Conservation (phyloP, 2,797 vertebrate species). For the Dermochelys coriacea region DNA sequence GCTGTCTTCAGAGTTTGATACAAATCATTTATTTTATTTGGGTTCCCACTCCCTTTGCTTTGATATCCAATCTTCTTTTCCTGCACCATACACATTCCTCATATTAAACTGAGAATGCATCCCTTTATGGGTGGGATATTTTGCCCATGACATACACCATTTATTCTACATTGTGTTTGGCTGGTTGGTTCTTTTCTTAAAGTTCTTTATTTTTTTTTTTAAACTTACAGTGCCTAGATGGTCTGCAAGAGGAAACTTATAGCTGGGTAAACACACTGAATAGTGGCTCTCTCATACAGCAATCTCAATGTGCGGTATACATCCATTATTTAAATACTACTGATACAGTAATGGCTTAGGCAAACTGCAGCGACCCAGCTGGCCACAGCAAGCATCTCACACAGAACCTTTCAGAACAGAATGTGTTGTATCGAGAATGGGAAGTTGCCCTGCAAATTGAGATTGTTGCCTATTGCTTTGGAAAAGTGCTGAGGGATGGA, state of each 20-base stretch:
- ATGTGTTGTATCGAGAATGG: neutral
- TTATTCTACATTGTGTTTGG: neutral
- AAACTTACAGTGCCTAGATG: neutral
- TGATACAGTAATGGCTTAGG: neutral
- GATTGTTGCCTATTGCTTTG: neutral
- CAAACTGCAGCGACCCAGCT: neutral
- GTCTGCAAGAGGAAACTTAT: neutral
- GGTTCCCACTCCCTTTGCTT: neutral
- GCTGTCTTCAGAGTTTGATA: neutral
- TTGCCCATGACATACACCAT: neutral
- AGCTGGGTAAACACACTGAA: neutral
- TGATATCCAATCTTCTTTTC: neutral
- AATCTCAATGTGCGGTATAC: neutral
- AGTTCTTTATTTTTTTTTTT: neutral
- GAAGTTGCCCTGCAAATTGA: neutral
- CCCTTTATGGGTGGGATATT: neutral
- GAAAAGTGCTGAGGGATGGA: neutral
- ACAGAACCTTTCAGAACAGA: neutral
- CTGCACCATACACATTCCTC: neutral
- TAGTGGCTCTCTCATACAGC: neutral
- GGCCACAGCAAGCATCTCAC: neutral
- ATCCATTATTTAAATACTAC: neutral
- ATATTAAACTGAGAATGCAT: neutral
- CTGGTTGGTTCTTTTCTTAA: neutral
- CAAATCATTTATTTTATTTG: neutral